Evolutionary conservation across 1,140 invertebrate genomes (phyloP).

Genomic region (Saccostrea echinata): DNA sequence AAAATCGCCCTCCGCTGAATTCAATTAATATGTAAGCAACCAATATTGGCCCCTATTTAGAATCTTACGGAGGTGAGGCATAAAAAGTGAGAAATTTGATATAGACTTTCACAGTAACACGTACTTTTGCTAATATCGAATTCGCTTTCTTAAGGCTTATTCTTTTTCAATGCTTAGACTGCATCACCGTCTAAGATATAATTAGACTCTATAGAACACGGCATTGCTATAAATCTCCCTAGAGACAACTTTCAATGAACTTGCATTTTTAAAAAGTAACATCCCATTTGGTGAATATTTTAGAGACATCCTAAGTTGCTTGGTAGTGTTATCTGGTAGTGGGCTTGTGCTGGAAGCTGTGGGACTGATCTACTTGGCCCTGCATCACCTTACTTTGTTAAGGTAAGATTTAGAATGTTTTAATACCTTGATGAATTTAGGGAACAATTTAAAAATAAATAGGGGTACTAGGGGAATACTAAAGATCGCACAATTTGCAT

Average conservation of each 20-base stretch:
- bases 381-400: too few relatives aligned
- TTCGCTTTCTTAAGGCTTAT: constrained; percentile 28
- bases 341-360: not conserved
- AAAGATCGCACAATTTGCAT: constrained; percentile 17
- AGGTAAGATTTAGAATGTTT: constrained; percentile 36
- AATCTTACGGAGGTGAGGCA: constrained; percentile 23
- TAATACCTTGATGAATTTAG: constrained; percentile 9
- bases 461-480: constrained; percentile 18
- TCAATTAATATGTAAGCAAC: constrained; percentile 45
- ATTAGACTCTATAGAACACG: constrained; percentile 30
- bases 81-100: constrained; percentile 41
- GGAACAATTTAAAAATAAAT: constrained; percentile 37
- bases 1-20: constrained; percentile 51
- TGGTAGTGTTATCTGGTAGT: not conserved
- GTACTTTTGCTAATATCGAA: constrained; percentile 5
- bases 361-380: not conserved
- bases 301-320: constrained; percentile 28
- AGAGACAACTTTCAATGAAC: constrained; percentile 36
- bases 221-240: constrained; percentile 39
- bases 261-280: constrained; percentile 42
- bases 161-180: constrained; percentile 18
- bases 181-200: constrained; percentile 37
- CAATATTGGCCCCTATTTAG: constrained; percentile 30
- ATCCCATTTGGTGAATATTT: constrained; percentile 45
- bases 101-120: not conserved